phyloP scores from a whole-genome alignment of 2,888 invertebrate species.

The Xanthorhoe designata region DNA sequence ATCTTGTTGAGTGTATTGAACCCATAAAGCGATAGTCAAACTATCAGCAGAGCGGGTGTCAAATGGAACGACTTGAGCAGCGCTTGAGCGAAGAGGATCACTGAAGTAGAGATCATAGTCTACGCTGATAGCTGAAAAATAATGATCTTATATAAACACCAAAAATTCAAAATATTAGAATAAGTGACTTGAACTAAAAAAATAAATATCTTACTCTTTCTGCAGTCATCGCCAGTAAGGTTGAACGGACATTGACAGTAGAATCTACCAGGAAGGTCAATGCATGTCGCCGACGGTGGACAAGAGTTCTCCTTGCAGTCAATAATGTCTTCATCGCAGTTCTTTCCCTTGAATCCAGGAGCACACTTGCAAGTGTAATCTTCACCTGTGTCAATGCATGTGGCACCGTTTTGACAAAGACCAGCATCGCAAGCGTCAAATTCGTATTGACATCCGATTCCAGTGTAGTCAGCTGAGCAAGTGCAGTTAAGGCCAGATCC shows the following conservation, averaged over 20 bases:
- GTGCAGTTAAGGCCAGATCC: constrained; percentile 98
- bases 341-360: constrained; percentile 91
- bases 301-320: constrained; percentile 98
- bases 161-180: neutral
- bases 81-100: constrained; percentile 95
- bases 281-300: constrained; percentile 96
- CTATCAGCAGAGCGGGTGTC: constrained; percentile 91
- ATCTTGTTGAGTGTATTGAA: constrained; percentile 96
- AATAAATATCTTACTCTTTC: constrained; percentile 90
- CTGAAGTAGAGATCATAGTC: constrained; percentile 99
- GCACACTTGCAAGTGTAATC: constrained; percentile 95
- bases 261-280: constrained; percentile 95
- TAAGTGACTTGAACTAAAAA: neutral
- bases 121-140: constrained; percentile 94
- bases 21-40: constrained; percentile 97
- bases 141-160: neutral
- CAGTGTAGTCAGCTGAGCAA: constrained; percentile 93
- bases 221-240: constrained; percentile 97
- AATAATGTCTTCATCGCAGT: constrained; percentile 95
- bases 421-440: constrained; percentile 96
- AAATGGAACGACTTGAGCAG: constrained; percentile 97
- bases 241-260: constrained; percentile 99
- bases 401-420: constrained; percentile 97
- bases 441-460: constrained; percentile 97
- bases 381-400: constrained; percentile 93